Base-by-base conservation (phyloP, 2,888 invertebrate genomes). In the Drosophila aldrichi region DNA sequence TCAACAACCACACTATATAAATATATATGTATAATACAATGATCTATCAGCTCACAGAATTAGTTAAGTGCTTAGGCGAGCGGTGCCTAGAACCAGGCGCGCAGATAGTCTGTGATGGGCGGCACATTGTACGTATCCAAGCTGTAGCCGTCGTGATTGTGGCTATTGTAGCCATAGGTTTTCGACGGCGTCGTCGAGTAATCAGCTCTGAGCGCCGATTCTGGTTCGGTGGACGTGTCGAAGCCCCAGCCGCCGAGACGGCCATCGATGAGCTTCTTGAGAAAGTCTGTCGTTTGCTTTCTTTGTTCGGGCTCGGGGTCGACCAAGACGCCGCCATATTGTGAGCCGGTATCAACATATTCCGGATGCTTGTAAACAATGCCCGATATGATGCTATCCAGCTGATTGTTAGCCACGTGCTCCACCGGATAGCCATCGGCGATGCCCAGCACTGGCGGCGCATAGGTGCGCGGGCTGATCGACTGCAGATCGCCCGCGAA, bases 321-420 rank as follows among this genome's bases (percentile, higher is more conserved):
- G 0, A 89, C 88, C 43, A 91, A 51, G 2, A 76, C 72, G 16
- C 91, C 90, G 22, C 79, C 89, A 60, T 79, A 80, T 8, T 88
- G 71, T 18, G 85, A 66, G 36, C 67, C 58, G 29, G 72, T 79
- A 3, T 91, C 84, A n/a, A 90, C 73, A 38, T 92, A 91, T 9
- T 85, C 88, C 2, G 91, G 88, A 82, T 92, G 92, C 46, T 74
- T 76, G 48, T 88, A 82, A 4, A 92, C 74, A 54, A 92, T 89
- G 38, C 90, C 88, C 10, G 88, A 79, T 18, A 92, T 92, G 3
- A 92, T 82, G 57, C 79, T 82, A 65, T 92, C 92, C 61, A 92
- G 79, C 5, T 90, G 82, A 3, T 81, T 76, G 63, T 91, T 81
- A 25, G 88, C 71, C 12, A 82, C 36, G 40, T 76, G 81, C 40